Evolutionary conservation across 2,888 invertebrate genomes (phyloP).

Genomic region (Dinocampus coccinellae): DNA sequence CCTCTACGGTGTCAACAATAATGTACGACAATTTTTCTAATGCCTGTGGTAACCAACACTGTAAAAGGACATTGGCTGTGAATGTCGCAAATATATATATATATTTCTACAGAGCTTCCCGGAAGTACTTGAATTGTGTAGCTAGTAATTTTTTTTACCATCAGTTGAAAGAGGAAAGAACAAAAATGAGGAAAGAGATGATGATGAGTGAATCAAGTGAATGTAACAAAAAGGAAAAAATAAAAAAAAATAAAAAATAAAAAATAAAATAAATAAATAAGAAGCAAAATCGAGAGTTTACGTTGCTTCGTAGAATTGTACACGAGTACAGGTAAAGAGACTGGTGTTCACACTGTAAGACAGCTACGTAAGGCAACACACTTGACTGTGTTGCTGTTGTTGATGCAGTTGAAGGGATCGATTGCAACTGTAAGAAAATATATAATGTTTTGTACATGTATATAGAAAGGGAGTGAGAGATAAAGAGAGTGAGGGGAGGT

Average conservation of each 20-base stretch:
- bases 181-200: neutral
- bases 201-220: neutral
- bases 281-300: too few species aligned
- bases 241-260: neutral
- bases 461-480: neutral
- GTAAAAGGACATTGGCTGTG: slow-evolving; percentile 34
- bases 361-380: slow-evolving; percentile 7
- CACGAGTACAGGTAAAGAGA: neutral
- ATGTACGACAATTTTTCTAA: slow-evolving; percentile 41
- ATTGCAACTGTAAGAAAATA: slow-evolving; percentile 30
- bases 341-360: neutral
- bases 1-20: slow-evolving; percentile 30
- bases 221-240: neutral
- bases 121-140: slow-evolving; percentile 32
- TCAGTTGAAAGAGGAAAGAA: neutral
- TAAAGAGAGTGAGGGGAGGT: too few species aligned
- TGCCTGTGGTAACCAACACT: slow-evolving; percentile 14
- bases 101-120: slow-evolving; percentile 28
- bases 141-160: slow-evolving; percentile 21
- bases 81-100: neutral
- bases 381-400: slow-evolving; percentile 14
- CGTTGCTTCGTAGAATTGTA: neutral
- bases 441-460: slow-evolving; percentile 17
- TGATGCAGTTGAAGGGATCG: slow-evolving; percentile 16
- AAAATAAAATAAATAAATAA: too few species aligned